phyloP scores from a whole-genome alignment of 2,113 vertebrate genomes.

The Datnioides undecimradiatus region DNA sequence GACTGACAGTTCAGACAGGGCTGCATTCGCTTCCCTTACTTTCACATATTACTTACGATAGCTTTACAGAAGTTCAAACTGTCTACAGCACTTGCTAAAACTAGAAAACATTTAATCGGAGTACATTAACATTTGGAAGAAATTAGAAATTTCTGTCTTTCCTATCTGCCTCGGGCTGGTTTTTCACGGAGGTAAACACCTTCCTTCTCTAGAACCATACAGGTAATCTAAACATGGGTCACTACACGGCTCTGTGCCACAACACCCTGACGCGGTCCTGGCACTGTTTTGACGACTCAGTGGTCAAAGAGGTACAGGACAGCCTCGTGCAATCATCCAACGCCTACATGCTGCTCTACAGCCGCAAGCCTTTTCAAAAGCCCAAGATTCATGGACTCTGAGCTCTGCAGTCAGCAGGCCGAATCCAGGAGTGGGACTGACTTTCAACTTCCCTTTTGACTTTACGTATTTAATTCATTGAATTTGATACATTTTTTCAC shows the following conservation, averaged over 20 bases:
- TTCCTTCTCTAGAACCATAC: conserved; percentile 85
- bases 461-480: too few species aligned
- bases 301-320: conserved; percentile 81
- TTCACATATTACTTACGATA: too few species aligned
- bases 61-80: too few species aligned
- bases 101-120: not conserved
- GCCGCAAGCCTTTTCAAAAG: conserved; percentile 76
- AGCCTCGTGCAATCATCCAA: conserved; percentile 83
- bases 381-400: conserved; percentile 65
- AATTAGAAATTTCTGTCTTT: not conserved
- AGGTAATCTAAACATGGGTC: conserved; percentile 89
- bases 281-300: conserved; percentile 87
- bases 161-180: not conserved
- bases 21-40: too few species aligned
- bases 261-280: conserved; percentile 81
- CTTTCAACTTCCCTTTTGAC: not conserved
- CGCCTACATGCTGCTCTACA: conserved; percentile 90
- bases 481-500: too few species aligned
- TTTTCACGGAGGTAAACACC: not conserved
- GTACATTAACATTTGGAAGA: not conserved
- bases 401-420: not conserved
- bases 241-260: conserved; percentile 90
- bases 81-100: not conserved
- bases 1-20: too few species aligned
- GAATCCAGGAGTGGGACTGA: not conserved